Conservation (phyloP, 2,888 invertebrate species). For the Rhyacophila evoluta region DNA sequence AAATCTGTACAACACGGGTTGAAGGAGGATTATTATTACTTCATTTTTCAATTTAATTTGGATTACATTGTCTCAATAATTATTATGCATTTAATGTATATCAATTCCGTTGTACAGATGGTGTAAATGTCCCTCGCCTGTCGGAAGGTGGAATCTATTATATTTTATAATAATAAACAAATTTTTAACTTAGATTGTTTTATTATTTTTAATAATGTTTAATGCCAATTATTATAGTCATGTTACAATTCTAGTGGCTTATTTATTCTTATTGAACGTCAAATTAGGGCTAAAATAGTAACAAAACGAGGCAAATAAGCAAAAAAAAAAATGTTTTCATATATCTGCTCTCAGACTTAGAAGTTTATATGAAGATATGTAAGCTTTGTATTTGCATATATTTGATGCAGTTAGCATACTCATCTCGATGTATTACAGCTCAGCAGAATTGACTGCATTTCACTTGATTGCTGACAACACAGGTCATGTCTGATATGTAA, state of each 20-base stretch:
- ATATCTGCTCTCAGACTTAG: no score
- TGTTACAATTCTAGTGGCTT: not conserved
- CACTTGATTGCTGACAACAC: no score
- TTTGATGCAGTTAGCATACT: no score
- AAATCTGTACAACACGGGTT: not conserved
- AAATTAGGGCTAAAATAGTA: no score
- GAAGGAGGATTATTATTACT: not conserved
- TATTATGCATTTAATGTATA: slow-evolving; percentile 5
- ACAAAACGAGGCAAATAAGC: no score
- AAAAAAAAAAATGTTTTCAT: no score
- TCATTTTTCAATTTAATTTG: not conserved
- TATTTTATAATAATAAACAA: slow-evolving; percentile 24
- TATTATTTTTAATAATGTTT: not conserved
- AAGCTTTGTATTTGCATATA: no score
- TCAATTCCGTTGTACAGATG: not conserved
- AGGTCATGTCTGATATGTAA: no score
- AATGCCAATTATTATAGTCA: not conserved
- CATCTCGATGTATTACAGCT: no score
- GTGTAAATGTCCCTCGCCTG: not conserved
- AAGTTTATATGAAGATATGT: no score
- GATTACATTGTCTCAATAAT: not conserved
- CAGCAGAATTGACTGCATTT: no score
- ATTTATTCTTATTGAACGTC: no score
- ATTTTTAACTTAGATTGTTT: not conserved
- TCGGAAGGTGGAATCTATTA: not conserved